Base-by-base conservation (phyloP, 2,888 invertebrate species). In the Cosmia trapezina region DNA sequence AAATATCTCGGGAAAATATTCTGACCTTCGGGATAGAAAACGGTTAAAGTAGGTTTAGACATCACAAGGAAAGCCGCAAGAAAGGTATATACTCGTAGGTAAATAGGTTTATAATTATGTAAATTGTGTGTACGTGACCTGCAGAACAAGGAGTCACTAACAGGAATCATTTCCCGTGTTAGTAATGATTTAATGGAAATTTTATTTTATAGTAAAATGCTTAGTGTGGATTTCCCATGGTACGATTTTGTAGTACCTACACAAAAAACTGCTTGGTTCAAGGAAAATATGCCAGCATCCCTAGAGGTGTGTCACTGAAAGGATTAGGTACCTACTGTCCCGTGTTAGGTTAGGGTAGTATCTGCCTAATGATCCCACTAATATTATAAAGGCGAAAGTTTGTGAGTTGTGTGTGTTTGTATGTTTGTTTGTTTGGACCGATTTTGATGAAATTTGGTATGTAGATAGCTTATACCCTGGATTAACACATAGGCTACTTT, bases 71-170 rank as follows among this genome's bases (percentile, higher is more conserved):
- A 28, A 28, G 28, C 28, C 28, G 28, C 28, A 28, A 28, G 28
- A 28, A 2, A 28, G 28, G 28, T 28, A 28, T 28, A 28, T 28
- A n/a, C n/a, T n/a, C n/a, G n/a, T n/a, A 28, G 28, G 28, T 28
- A 28, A 28, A 28, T 1, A 28, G 28, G 4, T 64, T 49, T n/a
- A 33, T 19, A 73, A 37, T 37, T 49, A 45, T 12, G n/a, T 22
- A 22, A 54, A 54, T 7, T 19, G 37, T 77, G 70, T 33, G 22
- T 70, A 83, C 65, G 62, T 79, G 83, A 82, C 83, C 14, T 11
- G 4, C 7, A 22, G 49, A 14, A 12, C 28, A 37, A 12, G 37
- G 49, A 74, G 74, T 75, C 81, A 81, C 4, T n/a, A 14, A 49
- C 43, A 5, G 19, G 37, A 57, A 60, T 64, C 28, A 56, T 43